These are phyloP conservation scores for Streblospio benedicti DNA, from an alignment of 1,140 invertebrate genomes.

Conservation along the genomic window DNA sequence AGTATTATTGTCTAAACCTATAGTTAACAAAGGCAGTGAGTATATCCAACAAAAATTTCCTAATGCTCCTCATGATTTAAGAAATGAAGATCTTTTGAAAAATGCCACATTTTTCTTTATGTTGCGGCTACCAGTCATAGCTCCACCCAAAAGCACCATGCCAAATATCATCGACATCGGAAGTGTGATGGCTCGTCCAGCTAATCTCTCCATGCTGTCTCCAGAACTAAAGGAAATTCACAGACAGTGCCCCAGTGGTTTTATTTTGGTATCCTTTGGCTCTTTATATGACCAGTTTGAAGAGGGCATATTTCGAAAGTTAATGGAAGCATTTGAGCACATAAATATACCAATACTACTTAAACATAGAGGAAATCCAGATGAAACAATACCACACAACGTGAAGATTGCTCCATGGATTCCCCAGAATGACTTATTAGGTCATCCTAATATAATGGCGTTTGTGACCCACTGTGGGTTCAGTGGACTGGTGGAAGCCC, in stretches of 20 bases:
- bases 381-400: slow-evolving; percentile 55
- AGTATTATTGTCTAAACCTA: no score
- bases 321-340: slow-evolving; percentile 40
- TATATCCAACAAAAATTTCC: no score
- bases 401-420: slow-evolving; percentile 66
- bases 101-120: no score
- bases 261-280: neutral
- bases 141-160: slow-evolving; percentile 7
- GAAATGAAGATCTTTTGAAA: no score
- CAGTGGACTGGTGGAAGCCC: slow-evolving; percentile 62
- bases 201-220: neutral
- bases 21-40: no score
- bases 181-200: neutral
- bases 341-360: slow-evolving; percentile 51
- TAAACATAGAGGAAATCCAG: slow-evolving; percentile 51
- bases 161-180: slow-evolving; percentile 4
- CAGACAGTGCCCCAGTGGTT: neutral
- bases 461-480: slow-evolving; percentile 69
- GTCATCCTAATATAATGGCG: slow-evolving; percentile 46
- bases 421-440: slow-evolving; percentile 71
- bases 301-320: slow-evolving; percentile 2
- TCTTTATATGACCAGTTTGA: slow-evolving; percentile 1
- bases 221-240: neutral
- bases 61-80: no score
- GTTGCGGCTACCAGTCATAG: no score